A percentile compares a stretch with the other conserved stretches of the same genome.
Conservation (phyloP, 2,797 vertebrate species). For the Hapalemur alaotrensis region DNA sequence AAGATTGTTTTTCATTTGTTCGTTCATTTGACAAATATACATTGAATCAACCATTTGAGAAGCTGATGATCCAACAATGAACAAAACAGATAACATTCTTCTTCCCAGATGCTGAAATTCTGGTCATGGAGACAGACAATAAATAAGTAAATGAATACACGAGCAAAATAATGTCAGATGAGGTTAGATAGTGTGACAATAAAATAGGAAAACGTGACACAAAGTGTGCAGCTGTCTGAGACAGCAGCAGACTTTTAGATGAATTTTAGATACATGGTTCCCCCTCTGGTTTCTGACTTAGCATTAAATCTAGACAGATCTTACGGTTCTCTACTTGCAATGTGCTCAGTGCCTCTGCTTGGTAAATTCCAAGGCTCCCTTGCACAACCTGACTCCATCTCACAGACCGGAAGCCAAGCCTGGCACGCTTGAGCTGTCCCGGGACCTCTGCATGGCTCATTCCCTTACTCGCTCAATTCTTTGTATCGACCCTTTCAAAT, state of each 20-base stretch:
- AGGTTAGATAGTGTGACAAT: background rate
- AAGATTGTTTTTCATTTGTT: background rate
- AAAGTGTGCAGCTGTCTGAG: background rate
- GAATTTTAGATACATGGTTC: background rate
- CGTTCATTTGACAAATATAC: constrained; percentile 6
- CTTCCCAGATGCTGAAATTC: background rate
- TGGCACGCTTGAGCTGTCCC: background rate
- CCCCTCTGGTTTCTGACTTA: background rate
- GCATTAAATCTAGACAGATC: background rate
- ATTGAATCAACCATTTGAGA: background rate
- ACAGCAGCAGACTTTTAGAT: background rate
- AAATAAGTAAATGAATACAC: background rate
- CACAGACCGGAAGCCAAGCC: background rate
- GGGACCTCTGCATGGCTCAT: background rate
- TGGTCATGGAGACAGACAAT: background rate
- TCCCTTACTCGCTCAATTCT: background rate
- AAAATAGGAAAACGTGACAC: background rate
- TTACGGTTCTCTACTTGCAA: background rate
- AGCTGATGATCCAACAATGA: background rate
- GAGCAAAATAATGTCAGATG: background rate
- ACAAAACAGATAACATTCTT: background rate
- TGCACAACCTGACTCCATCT: background rate
- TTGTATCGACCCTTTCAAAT: background rate
- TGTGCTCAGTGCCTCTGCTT: background rate
- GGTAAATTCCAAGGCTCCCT: background rate